Conservation (phyloP, 2,113 vertebrate genomes). For the Struthio camelus region DNA sequence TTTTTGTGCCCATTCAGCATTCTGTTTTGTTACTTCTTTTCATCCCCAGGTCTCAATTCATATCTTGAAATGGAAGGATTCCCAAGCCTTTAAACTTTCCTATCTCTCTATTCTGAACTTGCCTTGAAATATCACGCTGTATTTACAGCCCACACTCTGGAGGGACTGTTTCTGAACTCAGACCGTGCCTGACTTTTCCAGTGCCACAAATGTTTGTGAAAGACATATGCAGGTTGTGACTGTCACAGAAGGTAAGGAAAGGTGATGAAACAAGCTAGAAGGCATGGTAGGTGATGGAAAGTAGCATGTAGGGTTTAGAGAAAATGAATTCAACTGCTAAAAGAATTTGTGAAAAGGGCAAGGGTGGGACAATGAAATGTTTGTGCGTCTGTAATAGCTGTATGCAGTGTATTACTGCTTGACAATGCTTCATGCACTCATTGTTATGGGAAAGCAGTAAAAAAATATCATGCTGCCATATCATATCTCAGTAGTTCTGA, state of each 20-base stretch:
- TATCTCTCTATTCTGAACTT: not conserved
- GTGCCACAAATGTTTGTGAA: not conserved
- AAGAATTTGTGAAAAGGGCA: not conserved
- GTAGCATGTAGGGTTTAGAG: not conserved
- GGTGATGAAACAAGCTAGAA: not conserved
- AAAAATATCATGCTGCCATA: not conserved
- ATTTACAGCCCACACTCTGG: not conserved
- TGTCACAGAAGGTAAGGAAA: not conserved
- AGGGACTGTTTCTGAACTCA: not conserved
- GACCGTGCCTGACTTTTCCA: not conserved
- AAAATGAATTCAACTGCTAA: not conserved
- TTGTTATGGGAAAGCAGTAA: not conserved
- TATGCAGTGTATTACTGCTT: not conserved
- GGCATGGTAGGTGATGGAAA: not conserved
- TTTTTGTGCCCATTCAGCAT: not conserved
- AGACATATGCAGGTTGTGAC: not conserved
- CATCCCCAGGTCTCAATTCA: not conserved
- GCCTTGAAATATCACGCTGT: not conserved
- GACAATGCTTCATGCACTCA: rapidly evolving
- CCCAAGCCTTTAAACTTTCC: not conserved
- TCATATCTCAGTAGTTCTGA: not conserved
- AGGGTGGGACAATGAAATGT: not conserved
- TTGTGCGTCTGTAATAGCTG: not conserved
- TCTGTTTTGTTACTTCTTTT: not conserved
- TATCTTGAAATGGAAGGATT: not conserved